These are phyloP conservation scores for Indicator indicator DNA, from an alignment of 2,113 vertebrate genomes.

Conservation along the genomic window DNA sequence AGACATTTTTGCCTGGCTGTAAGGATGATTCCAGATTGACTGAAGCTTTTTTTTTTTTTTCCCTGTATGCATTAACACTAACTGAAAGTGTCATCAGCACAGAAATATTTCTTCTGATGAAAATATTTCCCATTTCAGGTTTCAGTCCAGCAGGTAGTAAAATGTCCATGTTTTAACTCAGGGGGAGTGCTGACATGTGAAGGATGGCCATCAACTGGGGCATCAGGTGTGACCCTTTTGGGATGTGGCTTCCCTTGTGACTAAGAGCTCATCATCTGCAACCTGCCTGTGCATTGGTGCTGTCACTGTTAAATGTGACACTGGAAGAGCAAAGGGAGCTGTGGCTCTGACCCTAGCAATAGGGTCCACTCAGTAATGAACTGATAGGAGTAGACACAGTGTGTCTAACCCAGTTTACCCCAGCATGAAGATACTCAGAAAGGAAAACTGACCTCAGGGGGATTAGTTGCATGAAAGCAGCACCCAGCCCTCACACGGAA, in stretches of 20 bases:
- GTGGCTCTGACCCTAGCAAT: not conserved
- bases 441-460: not conserved
- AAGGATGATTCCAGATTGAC: not conserved
- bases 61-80: not conserved
- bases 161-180: not conserved
- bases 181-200: rapidly evolving
- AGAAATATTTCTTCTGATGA: not conserved
- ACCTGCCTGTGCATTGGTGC: not conserved
- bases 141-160: not conserved
- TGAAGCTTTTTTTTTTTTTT: not conserved
- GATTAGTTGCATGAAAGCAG: not conserved
- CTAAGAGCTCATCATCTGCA: not conserved
- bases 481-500: not conserved
- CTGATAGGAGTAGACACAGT: not conserved
- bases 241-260: rapidly evolving
- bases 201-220: not conserved
- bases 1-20: not conserved
- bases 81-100: not conserved
- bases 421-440: not conserved
- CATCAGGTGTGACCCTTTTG: not conserved
- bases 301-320: not conserved
- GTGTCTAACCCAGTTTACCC: not conserved
- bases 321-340: not conserved
- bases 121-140: not conserved
- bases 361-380: not conserved